Base-by-base conservation (phyloP, 1,140 invertebrate genomes). In the Akabosia matsudoensis region DNA sequence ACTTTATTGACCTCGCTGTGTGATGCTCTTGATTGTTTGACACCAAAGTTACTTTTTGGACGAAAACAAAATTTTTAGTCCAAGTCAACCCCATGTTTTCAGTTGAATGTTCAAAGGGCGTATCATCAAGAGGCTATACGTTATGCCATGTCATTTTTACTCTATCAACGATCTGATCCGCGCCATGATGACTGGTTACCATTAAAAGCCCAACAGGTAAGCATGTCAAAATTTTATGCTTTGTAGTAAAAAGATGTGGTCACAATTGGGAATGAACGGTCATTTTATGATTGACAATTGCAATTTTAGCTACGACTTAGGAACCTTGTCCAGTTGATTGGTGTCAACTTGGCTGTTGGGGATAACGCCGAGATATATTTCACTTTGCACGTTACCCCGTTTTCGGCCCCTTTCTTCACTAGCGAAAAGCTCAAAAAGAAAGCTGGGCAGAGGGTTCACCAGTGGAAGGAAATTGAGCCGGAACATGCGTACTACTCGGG, bases 341-440 rank as follows among this genome's bases (percentile, higher is more conserved):
- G 88, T 77, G 85, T 88, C 79, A 90, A 90, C 82, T 85, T 90
- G 67, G 83, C 84, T 74, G 82, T 82, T 31, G 34, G 77, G 45
- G 64, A 74, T 33, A 71, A 76, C 24, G 7, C 10, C 4, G 51
- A 75, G 52, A 73, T 79, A 82, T 94, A 93, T 83, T 91, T 91
- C 78, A 94, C 92, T 0, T 84, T 95, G 28, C 93, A 95, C 83
- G 86, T 90, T 79, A 91, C 91, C 1, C 89, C 88, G 73, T 93
- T 92, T 91, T 91, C 90, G 45, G 90, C 92, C 73, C 92, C 93
- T 18, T 92, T 96, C 80, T 97, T 94, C 83, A 93, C 91, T 1
- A 96, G 94, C 84, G 93, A 96, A 84, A 88, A 88, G 80, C 86
- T 93, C 75, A 88, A 88, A 74, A 78, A 84, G 85, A 72, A 91